These are phyloP conservation scores for Aphidoletes aphidimyza DNA, from an alignment of 2,888 invertebrate species.

Conservation along the genomic window DNA sequence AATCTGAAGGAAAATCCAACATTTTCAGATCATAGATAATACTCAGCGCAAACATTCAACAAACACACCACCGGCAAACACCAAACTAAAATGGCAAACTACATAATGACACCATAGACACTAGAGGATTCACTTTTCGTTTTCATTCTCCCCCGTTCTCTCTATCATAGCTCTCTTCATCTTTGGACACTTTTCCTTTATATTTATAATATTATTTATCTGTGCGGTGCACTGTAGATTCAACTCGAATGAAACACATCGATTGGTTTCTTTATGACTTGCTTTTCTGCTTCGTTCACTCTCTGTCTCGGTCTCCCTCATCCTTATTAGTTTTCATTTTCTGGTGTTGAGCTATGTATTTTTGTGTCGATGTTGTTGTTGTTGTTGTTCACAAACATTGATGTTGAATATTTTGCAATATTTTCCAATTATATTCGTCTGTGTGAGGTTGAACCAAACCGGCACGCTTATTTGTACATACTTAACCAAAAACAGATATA, in stretches of 20 bases:
- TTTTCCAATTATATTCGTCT: conserved; percentile 35
- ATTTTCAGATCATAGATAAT: conserved; percentile 34
- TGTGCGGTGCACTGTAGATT: background rate
- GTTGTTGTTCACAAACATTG: background rate
- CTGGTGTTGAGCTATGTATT: background rate
- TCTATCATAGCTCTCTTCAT: background rate
- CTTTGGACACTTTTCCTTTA: conserved; percentile 9
- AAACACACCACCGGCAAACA: background rate
- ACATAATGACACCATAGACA: conserved; percentile 49
- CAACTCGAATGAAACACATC: background rate
- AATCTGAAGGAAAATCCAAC: conserved; percentile 14
- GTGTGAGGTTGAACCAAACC: background rate
- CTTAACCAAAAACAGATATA: conserved; percentile 27
- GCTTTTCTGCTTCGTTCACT: background rate
- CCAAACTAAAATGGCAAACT: background rate
- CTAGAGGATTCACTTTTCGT: conserved; percentile 18
- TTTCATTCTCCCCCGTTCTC: background rate
- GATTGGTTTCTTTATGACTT: background rate
- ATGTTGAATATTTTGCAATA: conserved; percentile 45
- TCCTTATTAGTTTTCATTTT: conserved; percentile 41
- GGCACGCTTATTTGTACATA: background rate
- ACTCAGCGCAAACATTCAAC: background rate
- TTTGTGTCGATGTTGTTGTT: background rate
- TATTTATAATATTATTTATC: conserved; percentile 19
- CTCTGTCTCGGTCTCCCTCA: background rate